Base-by-base conservation (phyloP, 2,888 invertebrate genomes). In the Scaptomyza tumidula region DNA sequence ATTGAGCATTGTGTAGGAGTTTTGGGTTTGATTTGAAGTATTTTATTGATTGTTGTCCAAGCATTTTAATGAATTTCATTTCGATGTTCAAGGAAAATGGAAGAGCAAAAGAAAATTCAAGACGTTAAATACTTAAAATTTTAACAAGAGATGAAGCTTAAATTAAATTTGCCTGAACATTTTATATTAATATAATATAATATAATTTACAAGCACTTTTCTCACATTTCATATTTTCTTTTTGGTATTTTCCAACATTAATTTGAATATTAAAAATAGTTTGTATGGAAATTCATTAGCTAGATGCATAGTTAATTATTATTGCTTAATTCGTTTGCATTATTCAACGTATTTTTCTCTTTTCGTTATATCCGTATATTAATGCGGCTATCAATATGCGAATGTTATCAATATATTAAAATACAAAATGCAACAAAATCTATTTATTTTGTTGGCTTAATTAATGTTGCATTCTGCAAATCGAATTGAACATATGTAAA, bases 31-130 rank as follows among this genome's bases (percentile, higher is more conserved):
- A 9, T 1, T 48, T 29, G 24, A 43, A 49, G 41, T 41, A 46
- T 53, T 46, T 27, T 24, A 53, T 63, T 29, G 29, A 24, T 24
- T 3, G 24, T 24, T 24, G 29, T 29, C 29, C 29, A 29, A 52
- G 44, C 10, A 29, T 29, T 29, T 29, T 48, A 43, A 50, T 70
- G 65, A 62, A 70, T 66, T 74, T 57, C 59, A 70, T 70, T 74
- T 66, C 19, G 50, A 62, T 41, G 57, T 58, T 31, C n/a, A 39
- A 6, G 24, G 48, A 62, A 56, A 44, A 49, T 14, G 41, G 39
- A 54, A 37, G 43, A 35, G 24, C 16, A 67, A 53, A 14, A 43
- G 31, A 44, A 58, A 66, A 62, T 43, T 54, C 43, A 24, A 57
- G 50, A 55, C 37, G 55, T 6, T 9, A 33, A 31, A 41, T 49